phyloP scores from a whole-genome alignment of 2,113 vertebrate genomes.

The Strix uralensis region DNA sequence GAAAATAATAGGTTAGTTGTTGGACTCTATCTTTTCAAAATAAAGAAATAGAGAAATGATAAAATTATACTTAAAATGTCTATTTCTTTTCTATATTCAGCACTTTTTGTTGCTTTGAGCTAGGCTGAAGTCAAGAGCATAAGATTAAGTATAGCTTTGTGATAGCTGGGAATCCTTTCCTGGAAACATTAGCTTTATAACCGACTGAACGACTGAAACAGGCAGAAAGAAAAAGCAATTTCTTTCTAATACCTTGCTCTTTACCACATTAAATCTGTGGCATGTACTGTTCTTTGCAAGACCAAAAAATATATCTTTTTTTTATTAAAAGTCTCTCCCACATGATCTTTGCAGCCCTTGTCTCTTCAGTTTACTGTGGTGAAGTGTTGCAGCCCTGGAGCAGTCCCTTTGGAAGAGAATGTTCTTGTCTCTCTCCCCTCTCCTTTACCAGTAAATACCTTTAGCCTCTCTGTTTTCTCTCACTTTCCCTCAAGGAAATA shows the following conservation, averaged over 20 bases:
- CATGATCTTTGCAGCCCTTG: background rate
- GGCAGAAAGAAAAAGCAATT: background rate
- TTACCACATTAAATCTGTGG: background rate
- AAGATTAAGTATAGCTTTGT: background rate
- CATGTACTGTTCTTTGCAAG: background rate
- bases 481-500: background rate
- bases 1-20: constrained; percentile 13
- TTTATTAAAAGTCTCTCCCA: background rate
- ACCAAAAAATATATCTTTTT: background rate
- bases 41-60: background rate
- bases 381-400: background rate
- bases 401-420: background rate
- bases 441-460: background rate
- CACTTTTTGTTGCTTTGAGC: background rate
- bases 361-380: background rate
- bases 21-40: background rate
- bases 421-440: background rate
- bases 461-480: background rate
- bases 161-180: background rate
- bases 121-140: background rate
- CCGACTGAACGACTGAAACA: background rate
- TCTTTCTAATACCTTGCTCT: background rate
- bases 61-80: background rate
- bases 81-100: background rate
- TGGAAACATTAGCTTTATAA: background rate